Conservation (phyloP, 2,888 invertebrate species). For the Heliothis peltigera region DNA sequence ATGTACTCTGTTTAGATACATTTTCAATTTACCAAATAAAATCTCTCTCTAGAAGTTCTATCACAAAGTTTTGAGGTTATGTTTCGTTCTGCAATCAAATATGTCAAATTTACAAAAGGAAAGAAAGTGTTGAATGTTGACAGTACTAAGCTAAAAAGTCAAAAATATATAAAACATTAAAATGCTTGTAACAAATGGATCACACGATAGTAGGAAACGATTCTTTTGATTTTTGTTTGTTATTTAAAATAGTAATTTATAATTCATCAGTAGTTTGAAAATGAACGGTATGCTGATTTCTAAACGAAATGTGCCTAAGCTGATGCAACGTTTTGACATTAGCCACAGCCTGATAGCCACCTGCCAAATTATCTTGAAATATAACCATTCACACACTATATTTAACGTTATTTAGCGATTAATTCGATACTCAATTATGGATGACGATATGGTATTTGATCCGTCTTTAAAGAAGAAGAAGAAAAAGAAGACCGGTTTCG, state of each 20-base stretch:
- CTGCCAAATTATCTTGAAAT: constrained; percentile 75
- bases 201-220: no score
- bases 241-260: neutral
- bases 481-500: constrained; percentile 98
- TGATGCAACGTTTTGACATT: constrained; percentile 85
- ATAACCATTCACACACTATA: constrained; percentile 76
- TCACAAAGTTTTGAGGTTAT: constrained; percentile 55
- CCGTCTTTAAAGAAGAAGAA: constrained; percentile 98
- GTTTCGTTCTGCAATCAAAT: constrained; percentile 42
- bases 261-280: neutral
- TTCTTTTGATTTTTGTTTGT: no score
- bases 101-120: constrained; percentile 20
- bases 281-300: constrained; percentile 28
- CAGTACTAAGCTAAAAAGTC: no score
- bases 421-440: constrained; percentile 76
- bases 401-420: constrained; percentile 53
- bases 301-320: constrained; percentile 62
- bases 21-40: constrained; percentile 60
- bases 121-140: neutral
- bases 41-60: constrained; percentile 15
- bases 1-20: constrained; percentile 78
- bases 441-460: constrained; percentile 94
- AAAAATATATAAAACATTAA: no score
- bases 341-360: constrained; percentile 64
- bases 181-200: no score